Evolutionary conservation across 2,888 invertebrate genomes (phyloP).

Genomic region (Myopa tessellatipennis): DNA sequence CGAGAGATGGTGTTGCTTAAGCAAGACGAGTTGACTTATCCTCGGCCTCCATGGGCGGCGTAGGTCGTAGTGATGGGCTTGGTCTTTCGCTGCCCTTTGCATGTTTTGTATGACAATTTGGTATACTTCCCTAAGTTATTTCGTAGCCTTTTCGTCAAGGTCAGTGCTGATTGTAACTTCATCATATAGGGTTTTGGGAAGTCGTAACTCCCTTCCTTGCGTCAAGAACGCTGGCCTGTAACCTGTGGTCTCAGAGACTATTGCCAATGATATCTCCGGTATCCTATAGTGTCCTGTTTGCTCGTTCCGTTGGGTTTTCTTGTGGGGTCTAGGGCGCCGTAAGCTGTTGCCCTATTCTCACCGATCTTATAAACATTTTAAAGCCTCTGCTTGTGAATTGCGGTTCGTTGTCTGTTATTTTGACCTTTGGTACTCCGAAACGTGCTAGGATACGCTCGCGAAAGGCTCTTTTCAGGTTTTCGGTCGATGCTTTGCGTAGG

Average conservation of each 20-base stretch:
- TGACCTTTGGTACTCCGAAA: background rate
- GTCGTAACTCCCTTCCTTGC: slow-evolving; percentile 9
- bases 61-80: background rate
- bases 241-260: slow-evolving; percentile 17
- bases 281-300: too few relatives aligned
- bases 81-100: background rate
- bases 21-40: background rate
- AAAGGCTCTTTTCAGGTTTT: background rate
- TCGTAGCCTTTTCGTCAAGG: background rate
- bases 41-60: background rate
- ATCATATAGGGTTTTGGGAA: slow-evolving; percentile 13
- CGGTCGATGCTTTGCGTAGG: too few relatives aligned
- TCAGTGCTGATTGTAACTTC: background rate
- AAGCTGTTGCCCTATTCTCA: background rate
- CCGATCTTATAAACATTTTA: background rate
- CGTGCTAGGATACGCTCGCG: background rate
- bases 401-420: background rate
- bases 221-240: slow-evolving; percentile 18
- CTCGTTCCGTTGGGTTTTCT: slow-evolving; percentile 20
- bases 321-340: slow-evolving; percentile 8
- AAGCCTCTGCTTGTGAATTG: slow-evolving; percentile 7
- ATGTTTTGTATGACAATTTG: background rate
- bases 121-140: too few relatives aligned
- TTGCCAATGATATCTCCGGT: background rate
- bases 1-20: too few relatives aligned